Evolutionary conservation across 2,888 invertebrate species (phyloP), one percentile per base, ranked within the genome.

Genomic region (Agrotis ipsilon): DNA sequence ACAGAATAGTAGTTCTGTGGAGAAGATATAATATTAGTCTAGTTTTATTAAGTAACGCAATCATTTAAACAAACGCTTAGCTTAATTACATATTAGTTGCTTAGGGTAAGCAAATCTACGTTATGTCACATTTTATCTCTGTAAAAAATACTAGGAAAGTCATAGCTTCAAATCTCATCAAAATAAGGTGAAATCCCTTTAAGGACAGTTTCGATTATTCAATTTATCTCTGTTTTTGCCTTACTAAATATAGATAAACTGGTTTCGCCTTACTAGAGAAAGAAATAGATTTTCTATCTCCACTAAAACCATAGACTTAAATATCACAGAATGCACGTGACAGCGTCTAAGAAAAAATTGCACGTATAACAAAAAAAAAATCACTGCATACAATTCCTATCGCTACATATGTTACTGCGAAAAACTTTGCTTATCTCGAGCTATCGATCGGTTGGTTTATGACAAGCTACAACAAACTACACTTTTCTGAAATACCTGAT

Each of bases 1-100:
- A 39, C 9, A 39, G 11, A 39, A 39, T 11, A 39, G 2, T 2
- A 39, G 39, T 39, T 11, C 39, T 39, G 39, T 11, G 39, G 39
- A 51, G 45, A 55, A 67, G n/a, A 24, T 14, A 70, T 72, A 27
- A 70, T 72, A 27, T 51, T 52, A 49, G 6, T 19, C 11, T 7
- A 24, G 14, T 45, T 24, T 32, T 14, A 49, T 45, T 21, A 1
- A 18, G 19, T 18, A 27, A 48, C 2, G 27, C 43, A 32, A 9
- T 32, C n/a, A 32, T 57, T 21, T 57, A 6, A 19, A 69, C 1
- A 46, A 18, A 11, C 18, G 27, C 24, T 45, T 14, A 6, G 32
- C 1, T 2, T n/a, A 1, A 39, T 58, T 58, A 58, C 18, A 48
- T 43, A 57, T 52, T 14, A 27, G 16, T 43, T 19, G 32, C 55